These are phyloP conservation scores for Pachymerium ferrugineum DNA, from an alignment of 2,888 invertebrate genomes.

Conservation along the genomic window DNA sequence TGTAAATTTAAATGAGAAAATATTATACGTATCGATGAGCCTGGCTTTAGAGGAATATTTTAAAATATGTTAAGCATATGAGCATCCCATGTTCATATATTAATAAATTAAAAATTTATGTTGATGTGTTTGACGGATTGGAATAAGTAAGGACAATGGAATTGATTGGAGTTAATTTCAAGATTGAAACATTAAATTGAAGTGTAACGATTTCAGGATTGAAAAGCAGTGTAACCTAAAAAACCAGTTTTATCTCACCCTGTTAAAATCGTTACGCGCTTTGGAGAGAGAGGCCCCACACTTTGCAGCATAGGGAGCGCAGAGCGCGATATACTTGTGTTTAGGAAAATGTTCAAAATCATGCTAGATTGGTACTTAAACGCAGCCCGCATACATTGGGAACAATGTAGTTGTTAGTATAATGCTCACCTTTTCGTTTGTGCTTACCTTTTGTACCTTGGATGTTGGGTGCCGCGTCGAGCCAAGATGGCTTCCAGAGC, in stretches of 20 bases:
- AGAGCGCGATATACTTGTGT: neutral
- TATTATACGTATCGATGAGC: too few species aligned
- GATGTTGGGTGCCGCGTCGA: neutral
- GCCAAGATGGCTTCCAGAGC: conserved; percentile 32
- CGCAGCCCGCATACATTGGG: neutral
- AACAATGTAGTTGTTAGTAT: neutral
- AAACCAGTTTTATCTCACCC: too few species aligned
- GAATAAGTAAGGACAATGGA: neutral
- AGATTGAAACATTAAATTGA: too few species aligned
- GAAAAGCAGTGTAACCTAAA: too few species aligned
- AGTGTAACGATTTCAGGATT: too few species aligned
- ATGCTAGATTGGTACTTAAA: neutral
- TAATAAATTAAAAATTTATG: conserved; percentile 17
- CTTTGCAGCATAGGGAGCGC: neutral
- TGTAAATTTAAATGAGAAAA: neutral
- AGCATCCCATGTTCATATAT: conserved; percentile 1
- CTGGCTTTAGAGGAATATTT: too few species aligned
- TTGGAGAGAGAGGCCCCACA: neutral
- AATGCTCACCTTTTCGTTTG: conserved; percentile 19
- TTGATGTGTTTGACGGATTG: neutral
- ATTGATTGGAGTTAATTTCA: too few species aligned
- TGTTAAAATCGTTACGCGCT: too few species aligned
- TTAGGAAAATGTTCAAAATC: neutral
- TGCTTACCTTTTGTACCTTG: conserved; percentile 16
- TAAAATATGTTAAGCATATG: conserved; percentile 19